A percentile compares a stretch with the other conserved stretches of the same genome.
Conservation (phyloP, 2,797 vertebrate species). For the Antrozous pallidus region DNA sequence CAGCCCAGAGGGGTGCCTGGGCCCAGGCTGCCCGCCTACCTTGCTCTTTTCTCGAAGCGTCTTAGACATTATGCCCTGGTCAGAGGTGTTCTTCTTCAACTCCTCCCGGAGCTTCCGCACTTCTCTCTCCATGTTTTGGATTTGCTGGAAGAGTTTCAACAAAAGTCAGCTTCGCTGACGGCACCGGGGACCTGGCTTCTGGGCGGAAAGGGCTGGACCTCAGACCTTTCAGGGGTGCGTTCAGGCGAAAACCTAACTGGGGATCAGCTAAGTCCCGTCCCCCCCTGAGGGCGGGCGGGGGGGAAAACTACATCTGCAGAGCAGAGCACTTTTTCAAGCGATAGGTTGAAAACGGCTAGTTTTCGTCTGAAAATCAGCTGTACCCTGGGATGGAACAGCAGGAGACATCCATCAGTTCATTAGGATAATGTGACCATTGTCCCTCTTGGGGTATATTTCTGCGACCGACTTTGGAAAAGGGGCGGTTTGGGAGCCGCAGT, state of each 20-base stretch:
- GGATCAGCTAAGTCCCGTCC: background rate
- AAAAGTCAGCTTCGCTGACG: background rate
- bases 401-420: too few relatives aligned
- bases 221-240: accelerated
- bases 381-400: too few relatives aligned
- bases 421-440: too few relatives aligned
- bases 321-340: background rate
- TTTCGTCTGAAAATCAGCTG: background rate
- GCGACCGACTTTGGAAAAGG: too few relatives aligned
- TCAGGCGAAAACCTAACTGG: background rate
- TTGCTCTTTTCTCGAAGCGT: conserved; percentile 78
- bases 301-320: background rate
- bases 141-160: conserved; percentile 73
- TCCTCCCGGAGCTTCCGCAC: conserved; percentile 73
- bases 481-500: too few relatives aligned
- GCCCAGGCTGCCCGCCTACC: conserved; percentile 64
- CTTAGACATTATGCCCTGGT: conserved; percentile 66
- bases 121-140: conserved; percentile 79
- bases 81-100: conserved; percentile 40
- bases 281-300: too few relatives aligned
- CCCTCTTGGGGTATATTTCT: too few relatives aligned
- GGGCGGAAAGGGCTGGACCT: background rate
- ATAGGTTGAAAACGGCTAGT: background rate
- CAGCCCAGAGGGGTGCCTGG: accelerated
- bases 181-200: too few relatives aligned